Percentiles rank a stretch among this genome's conserved stretches.
Evolutionary conservation across 2,888 invertebrate genomes (phyloP).

Genomic region (Trachelus tabidus): DNA sequence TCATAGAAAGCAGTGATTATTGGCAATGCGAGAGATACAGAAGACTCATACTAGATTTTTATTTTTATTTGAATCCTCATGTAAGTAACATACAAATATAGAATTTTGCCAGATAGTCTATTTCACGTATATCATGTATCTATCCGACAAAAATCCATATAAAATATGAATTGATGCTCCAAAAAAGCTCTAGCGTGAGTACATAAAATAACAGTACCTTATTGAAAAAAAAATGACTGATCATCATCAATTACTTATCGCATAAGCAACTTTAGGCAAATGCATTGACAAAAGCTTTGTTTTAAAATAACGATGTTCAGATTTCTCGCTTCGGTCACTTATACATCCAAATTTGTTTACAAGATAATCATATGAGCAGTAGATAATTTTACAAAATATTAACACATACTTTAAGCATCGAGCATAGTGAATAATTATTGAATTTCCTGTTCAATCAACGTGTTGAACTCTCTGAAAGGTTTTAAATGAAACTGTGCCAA

Average conservation of each 20-base stretch:
- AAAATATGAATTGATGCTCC: not conserved
- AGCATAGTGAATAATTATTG: not conserved
- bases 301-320: not conserved
- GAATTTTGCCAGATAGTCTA: not conserved
- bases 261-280: not conserved
- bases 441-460: not conserved
- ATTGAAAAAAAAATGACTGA: not conserved
- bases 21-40: conserved; percentile 21
- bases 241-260: not conserved
- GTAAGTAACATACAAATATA: conserved; percentile 4
- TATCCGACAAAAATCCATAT: not conserved
- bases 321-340: not conserved
- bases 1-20: conserved; percentile 9
- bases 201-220: not conserved
- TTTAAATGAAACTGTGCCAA: not conserved
- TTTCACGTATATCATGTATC: not conserved
- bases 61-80: conserved; percentile 40
- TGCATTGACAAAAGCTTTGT: not conserved
- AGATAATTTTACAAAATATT: not conserved
- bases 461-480: not conserved
- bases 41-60: not conserved
- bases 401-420: not conserved
- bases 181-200: not conserved
- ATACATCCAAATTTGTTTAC: not conserved
- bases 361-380: not conserved